Conservation (phyloP, 2,888 invertebrate species). For the Eumerus sabulonum region DNA sequence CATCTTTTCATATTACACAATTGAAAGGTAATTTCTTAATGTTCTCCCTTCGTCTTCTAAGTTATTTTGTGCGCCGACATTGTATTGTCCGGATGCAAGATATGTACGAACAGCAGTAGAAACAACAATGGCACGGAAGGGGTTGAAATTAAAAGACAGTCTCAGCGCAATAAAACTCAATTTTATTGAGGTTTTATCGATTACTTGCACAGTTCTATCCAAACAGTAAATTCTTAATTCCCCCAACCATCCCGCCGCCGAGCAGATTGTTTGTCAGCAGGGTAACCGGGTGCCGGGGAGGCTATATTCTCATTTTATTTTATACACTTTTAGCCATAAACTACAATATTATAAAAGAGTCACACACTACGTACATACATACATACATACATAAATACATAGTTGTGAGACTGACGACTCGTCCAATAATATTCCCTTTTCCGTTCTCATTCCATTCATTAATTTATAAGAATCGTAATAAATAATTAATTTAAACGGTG, state of each 20-base stretch:
- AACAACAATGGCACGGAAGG: no score
- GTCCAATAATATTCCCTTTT: constrained; percentile 69
- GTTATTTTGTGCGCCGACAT: no score
- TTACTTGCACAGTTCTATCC: constrained; percentile 59
- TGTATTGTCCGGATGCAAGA: no score
- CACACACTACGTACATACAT: constrained; percentile 24
- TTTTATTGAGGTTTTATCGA: constrained; percentile 67
- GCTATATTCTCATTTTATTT: constrained; percentile 61
- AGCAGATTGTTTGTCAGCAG: constrained; percentile 13
- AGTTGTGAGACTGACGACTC: constrained; percentile 43
- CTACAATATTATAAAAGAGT: constrained; percentile 62
- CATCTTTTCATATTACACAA: no score
- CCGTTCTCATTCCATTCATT: constrained; percentile 76
- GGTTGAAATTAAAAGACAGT: constrained; percentile 42
- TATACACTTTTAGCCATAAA: constrained; percentile 62
- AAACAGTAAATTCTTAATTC: constrained; percentile 68
- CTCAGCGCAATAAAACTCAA: constrained; percentile 60
- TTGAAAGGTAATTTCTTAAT: no score
- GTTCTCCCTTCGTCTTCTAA: no score
- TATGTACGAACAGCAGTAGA: no score
- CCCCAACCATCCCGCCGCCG: constrained; percentile 30
- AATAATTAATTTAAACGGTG: constrained; percentile 77
- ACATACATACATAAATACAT: no score
- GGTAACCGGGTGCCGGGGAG: constrained; percentile 27
- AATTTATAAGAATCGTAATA: constrained; percentile 76